A percentile compares a stretch with the other conserved stretches of the same genome.
Conservation (phyloP, 2,113 vertebrate genomes). For the Brachionichthys hirsutus region DNA sequence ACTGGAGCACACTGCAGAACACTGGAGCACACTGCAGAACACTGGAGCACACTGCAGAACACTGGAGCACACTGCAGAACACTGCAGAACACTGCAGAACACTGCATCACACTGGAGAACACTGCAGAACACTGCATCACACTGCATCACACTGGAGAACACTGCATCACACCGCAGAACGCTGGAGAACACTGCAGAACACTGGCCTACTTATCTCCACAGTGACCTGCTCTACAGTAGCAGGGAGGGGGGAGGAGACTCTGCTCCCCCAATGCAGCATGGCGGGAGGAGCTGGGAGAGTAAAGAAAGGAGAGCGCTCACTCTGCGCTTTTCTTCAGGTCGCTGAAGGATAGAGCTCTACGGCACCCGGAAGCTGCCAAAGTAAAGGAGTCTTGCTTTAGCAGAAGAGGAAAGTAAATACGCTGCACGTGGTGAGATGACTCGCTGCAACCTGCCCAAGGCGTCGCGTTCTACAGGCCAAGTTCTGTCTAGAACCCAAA, state of each 20-base stretch:
- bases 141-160: slow-evolving; percentile 66
- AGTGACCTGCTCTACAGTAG: slow-evolving; percentile 70
- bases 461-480: too few relatives aligned
- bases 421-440: too few relatives aligned
- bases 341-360: too few relatives aligned
- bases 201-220: slow-evolving; percentile 74
- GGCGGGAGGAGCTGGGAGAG: slow-evolving; percentile 30
- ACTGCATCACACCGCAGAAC: slow-evolving; percentile 55
- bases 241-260: slow-evolving; percentile 30
- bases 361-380: not conserved
- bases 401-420: too few relatives aligned
- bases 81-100: slow-evolving; percentile 56
- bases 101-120: slow-evolving; percentile 56
- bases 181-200: slow-evolving; percentile 47
- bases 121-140: too few relatives aligned
- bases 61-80: slow-evolving; percentile 38
- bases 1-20: slow-evolving; percentile 56
- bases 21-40: slow-evolving; percentile 56
- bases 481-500: too few relatives aligned
- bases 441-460: too few relatives aligned
- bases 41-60: slow-evolving; percentile 56
- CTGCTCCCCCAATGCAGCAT: slow-evolving; percentile 45
- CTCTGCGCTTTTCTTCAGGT: slow-evolving; percentile 28
- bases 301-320: slow-evolving; percentile 34
- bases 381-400: too few relatives aligned